These are phyloP conservation scores for Ophion ventricosus DNA, from an alignment of 2,888 invertebrate species.

Conservation along the genomic window DNA sequence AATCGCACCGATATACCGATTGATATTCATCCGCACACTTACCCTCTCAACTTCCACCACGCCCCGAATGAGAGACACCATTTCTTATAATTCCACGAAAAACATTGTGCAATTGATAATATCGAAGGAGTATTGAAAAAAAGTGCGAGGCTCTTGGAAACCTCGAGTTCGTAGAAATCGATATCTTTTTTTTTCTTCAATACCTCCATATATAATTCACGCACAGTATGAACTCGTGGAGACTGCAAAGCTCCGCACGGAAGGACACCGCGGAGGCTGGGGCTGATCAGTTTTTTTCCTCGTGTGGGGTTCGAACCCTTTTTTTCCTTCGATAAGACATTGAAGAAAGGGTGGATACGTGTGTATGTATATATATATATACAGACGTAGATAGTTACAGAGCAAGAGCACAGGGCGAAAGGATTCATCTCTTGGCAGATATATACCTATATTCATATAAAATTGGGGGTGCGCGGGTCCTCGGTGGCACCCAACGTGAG, in stretches of 20 bases:
- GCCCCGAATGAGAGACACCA: too few relatives aligned
- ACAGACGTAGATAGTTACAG: constrained; percentile 25
- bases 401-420: constrained; percentile 67
- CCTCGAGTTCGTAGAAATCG: not conserved
- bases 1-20: too few relatives aligned
- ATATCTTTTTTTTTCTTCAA: constrained; percentile 10
- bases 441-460: constrained; percentile 56
- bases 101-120: too few relatives aligned
- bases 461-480: constrained; percentile 71
- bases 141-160: not conserved
- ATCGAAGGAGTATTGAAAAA: not conserved
- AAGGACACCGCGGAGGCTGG: constrained; percentile 25
- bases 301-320: constrained; percentile 68
- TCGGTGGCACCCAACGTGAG: constrained; percentile 68
- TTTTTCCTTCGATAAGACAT: constrained; percentile 65
- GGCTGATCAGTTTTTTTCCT: constrained; percentile 41
- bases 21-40: too few relatives aligned
- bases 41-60: too few relatives aligned
- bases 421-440: constrained; percentile 71
- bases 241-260: constrained; percentile 27
- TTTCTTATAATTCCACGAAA: too few relatives aligned
- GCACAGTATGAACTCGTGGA: constrained; percentile 21
- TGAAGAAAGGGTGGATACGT: constrained; percentile 29
- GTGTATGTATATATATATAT: constrained; percentile 11
- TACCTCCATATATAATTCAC: not conserved